Evolutionary conservation across 2,797 vertebrate species (phyloP), one percentile per base, ranked within the genome.

Genomic region (Hippocampus kuda): DNA sequence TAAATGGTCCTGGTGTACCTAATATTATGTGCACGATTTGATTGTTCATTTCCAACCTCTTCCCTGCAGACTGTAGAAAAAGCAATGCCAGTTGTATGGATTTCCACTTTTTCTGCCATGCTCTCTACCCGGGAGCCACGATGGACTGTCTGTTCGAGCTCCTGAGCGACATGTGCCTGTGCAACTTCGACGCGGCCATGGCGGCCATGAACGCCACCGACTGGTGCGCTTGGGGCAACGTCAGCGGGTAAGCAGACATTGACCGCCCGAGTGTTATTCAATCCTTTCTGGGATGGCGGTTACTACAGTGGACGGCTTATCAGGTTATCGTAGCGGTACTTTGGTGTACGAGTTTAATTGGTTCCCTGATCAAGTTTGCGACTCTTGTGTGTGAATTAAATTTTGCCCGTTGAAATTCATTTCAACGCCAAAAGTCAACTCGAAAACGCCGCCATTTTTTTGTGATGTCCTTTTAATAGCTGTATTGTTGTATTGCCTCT

Each of bases 191-290:
- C 3, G 0, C 0, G 0, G 4, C 22, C 13, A 90, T 92, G 89
- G 0, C 0, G 0, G 67, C 70, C 18, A 65, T 87, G 3, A 91
- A 88, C 72, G 74, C 27, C 78, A 80, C 74, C 0, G 81, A 90
- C 65, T 87, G 86, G 86, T 92, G 91, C 75, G 67, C 59, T 53
- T 89, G 91, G 91, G 70, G 76, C 48, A 88, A 83, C 18, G 87
- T 92, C 57, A 89, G 83, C 41, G 73, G 88, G 91, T 91, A 69
- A 80, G 82, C 70, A 15, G 0, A 10, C 16, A 5, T 49, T 11
- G 44, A 49, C 34, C 4, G 34, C 22, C 4, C 7, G 16, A 15
- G 16, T 61, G 16, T 20, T 8, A 9, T 20, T 13, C 30, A 9
- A 16, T 5, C 34, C 34, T 34, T 34, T 34, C 34, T 0, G 34